A percentile compares a stretch with the other conserved stretches of the same genome.
These are phyloP conservation scores for Bostrychus sinensis DNA, from an alignment of 2,113 vertebrate species.

Conservation along the genomic window DNA sequence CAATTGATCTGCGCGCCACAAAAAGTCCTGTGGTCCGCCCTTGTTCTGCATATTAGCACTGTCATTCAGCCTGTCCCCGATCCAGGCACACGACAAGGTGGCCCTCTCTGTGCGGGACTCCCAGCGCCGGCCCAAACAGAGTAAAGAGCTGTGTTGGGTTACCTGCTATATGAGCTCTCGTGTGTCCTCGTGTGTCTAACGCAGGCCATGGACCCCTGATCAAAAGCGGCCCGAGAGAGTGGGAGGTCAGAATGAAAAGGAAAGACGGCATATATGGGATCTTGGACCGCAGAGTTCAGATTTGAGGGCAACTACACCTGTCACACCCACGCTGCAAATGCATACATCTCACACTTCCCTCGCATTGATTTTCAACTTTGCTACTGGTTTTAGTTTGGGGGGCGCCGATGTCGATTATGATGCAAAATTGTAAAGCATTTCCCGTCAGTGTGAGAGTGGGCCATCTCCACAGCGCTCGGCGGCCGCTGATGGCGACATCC, in stretches of 20 bases:
- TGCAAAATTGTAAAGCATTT: constrained; percentile 21
- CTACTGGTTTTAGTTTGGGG: constrained; percentile 10
- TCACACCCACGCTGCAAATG: constrained; percentile 23
- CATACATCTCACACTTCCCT: constrained; percentile 15
- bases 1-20: constrained; percentile 4
- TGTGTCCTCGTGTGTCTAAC: constrained; percentile 75
- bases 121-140: constrained; percentile 58
- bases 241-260: constrained; percentile 37
- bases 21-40: constrained; percentile 7
- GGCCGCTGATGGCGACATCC: constrained; percentile 74
- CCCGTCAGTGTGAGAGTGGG: constrained; percentile 39
- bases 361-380: constrained; percentile 20
- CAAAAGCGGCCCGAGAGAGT: constrained; percentile 71
- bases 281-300: constrained; percentile 26
- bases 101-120: constrained; percentile 58
- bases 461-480: constrained; percentile 65
- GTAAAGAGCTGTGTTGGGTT: constrained; percentile 71
- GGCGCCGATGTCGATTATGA: constrained; percentile 14
- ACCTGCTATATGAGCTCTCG: constrained; percentile 73
- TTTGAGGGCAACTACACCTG: constrained; percentile 50
- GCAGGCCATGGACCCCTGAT: constrained; percentile 76
- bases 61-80: constrained; percentile 63
- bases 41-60: constrained; percentile 40
- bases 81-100: constrained; percentile 66
- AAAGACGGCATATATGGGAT: constrained; percentile 33